Percentiles rank a stretch among this genome's conserved stretches.
phyloP scores from a whole-genome alignment of 2,113 vertebrate species.

The Astatoreochromis straeleni region DNA sequence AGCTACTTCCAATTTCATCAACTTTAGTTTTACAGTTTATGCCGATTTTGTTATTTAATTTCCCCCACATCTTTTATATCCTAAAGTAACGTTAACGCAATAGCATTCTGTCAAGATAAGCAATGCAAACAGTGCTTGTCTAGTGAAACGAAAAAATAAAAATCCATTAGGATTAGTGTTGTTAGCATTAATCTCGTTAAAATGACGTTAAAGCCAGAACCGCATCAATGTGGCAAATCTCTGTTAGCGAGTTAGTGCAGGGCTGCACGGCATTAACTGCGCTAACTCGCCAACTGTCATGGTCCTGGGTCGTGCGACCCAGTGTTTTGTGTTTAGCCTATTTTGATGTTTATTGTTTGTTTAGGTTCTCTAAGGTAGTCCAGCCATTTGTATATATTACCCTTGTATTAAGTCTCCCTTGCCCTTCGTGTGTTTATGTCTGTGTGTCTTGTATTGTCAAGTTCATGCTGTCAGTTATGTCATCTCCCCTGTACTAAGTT shows the following conservation, averaged over 20 bases:
- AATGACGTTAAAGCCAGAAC: not conserved
- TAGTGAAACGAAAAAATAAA: not conserved
- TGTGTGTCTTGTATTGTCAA: no score
- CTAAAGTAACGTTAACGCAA: not conserved
- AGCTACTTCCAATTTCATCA: constrained; percentile 52
- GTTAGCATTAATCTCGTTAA: not conserved
- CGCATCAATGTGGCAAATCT: not conserved
- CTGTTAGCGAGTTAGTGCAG: not conserved
- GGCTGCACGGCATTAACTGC: not conserved
- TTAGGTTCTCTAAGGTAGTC: no score
- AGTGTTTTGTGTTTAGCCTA: no score
- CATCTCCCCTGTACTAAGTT: no score
- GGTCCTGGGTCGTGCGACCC: no score
- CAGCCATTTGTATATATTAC: no score
- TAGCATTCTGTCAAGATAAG: not conserved
- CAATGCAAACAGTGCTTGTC: not conserved
- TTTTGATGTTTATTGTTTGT: no score
- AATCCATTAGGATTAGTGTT: not conserved
- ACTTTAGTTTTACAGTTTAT: constrained; percentile 45
- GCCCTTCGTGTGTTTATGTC: no score
- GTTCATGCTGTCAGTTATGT: no score
- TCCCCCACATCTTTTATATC: not conserved
- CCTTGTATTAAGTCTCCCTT: no score
- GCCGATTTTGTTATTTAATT: not conserved
- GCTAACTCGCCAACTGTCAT: no score